These are phyloP conservation scores for Philaenus spumarius DNA, from an alignment of 1,140 invertebrate species.

Conservation along the genomic window DNA sequence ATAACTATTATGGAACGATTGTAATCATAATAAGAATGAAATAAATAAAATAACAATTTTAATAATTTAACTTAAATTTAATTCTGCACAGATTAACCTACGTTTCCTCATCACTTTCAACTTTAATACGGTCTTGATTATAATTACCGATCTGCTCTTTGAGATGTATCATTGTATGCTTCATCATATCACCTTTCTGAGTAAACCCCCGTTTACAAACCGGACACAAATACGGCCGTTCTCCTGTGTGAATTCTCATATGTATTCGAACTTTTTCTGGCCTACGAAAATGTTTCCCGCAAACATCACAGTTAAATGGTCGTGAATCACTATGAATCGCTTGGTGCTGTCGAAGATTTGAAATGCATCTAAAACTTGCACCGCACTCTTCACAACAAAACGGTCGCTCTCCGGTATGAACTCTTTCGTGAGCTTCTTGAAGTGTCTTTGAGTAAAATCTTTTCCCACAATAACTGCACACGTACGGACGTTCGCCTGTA, in stretches of 20 bases:
- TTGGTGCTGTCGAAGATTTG: not conserved
- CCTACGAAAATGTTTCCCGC: not conserved
- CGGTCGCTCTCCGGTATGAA: not conserved
- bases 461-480: not conserved
- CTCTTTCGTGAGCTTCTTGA: not conserved
- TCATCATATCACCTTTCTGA: slow-evolving; percentile 1
- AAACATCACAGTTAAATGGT: not conserved
- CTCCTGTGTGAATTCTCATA: not conserved
- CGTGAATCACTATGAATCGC: not conserved
- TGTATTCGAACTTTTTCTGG: not conserved
- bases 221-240: not conserved
- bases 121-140: too few species aligned
- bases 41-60: too few species aligned
- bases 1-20: too few species aligned
- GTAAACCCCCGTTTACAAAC: not conserved
- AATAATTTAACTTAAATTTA: too few species aligned
- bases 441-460: not conserved
- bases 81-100: too few species aligned
- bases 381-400: not conserved
- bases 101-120: too few species aligned
- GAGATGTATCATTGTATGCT: not conserved
- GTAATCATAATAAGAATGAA: too few species aligned
- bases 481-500: not conserved
- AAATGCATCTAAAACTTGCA: not conserved
- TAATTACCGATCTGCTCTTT: too few species aligned